phyloP scores from a whole-genome alignment of 2,113 vertebrate species.

The Cyanoliseus patagonus region DNA sequence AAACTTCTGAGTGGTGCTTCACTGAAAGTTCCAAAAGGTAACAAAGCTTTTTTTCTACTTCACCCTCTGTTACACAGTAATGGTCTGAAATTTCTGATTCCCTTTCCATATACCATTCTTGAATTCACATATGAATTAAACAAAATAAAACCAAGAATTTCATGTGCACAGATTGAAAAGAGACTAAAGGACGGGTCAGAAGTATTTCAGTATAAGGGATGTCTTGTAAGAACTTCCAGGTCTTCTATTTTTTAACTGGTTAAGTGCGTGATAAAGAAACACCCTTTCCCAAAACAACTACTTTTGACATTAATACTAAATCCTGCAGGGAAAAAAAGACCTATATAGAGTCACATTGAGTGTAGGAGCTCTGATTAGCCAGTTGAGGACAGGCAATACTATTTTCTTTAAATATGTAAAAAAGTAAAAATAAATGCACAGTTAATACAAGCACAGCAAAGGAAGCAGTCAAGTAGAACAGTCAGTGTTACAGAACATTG shows the following conservation, averaged over 20 bases:
- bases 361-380: conserved; percentile 21
- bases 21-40: not conserved
- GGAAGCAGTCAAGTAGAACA: conserved; percentile 6
- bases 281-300: not conserved
- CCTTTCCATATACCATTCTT: not conserved
- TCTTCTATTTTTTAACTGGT: not conserved
- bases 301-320: conserved; percentile 38
- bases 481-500: conserved; percentile 22
- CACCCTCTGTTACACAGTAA: not conserved
- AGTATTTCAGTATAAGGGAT: not conserved
- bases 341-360: not conserved
- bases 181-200: not conserved
- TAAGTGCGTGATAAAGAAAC: not conserved
- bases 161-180: conserved; percentile 7
- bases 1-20: not conserved
- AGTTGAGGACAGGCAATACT: conserved; percentile 13
- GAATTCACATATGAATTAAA: not conserved
- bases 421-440: conserved; percentile 27
- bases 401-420: not conserved
- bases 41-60: not conserved
- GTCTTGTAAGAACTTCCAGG: not conserved
- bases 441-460: conserved; percentile 46
- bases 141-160: not conserved
- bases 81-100: not conserved
- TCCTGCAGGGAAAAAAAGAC: not conserved